These are phyloP conservation scores for Thamnophis elegans DNA, from an alignment of 2,797 vertebrate species.

Conservation along the genomic window DNA sequence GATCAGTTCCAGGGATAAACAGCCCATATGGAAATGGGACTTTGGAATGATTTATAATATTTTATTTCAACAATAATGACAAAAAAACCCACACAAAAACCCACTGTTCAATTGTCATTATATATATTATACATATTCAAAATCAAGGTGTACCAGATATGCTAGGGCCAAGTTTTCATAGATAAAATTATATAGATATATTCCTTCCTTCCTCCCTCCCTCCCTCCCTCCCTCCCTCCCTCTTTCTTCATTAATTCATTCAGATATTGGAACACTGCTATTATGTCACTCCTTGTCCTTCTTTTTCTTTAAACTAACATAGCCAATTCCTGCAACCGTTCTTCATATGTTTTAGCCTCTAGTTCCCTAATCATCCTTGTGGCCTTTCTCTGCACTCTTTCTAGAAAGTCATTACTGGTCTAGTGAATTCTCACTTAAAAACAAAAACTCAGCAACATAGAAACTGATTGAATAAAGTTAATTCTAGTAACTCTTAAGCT, in stretches of 20 bases:
- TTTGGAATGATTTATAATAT: slow-evolving; percentile 46
- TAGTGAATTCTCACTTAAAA: not conserved
- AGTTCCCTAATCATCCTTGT: not conserved
- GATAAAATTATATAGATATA: too few species aligned
- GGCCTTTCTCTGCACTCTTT: not conserved
- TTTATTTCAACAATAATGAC: not conserved
- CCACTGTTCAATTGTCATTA: not conserved
- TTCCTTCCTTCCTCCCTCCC: too few species aligned
- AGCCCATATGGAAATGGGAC: slow-evolving; percentile 55
- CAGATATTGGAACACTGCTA: not conserved
- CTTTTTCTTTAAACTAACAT: not conserved
- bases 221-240: not conserved
- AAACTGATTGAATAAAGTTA: not conserved
- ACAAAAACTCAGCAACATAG: not conserved
- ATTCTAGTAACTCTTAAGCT: not conserved
- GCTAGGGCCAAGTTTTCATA: not conserved
- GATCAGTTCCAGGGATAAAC: slow-evolving; percentile 55
- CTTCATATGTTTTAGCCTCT: not conserved
- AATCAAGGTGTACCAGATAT: not conserved
- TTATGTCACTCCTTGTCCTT: not conserved
- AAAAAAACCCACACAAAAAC: too few species aligned
- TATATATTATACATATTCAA: not conserved
- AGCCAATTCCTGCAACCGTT: not conserved
- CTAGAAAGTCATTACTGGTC: not conserved
- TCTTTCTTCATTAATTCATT: not conserved